These are phyloP conservation scores for Scophthalmus maximus DNA, from an alignment of 2,113 vertebrate species.

Conservation along the genomic window DNA sequence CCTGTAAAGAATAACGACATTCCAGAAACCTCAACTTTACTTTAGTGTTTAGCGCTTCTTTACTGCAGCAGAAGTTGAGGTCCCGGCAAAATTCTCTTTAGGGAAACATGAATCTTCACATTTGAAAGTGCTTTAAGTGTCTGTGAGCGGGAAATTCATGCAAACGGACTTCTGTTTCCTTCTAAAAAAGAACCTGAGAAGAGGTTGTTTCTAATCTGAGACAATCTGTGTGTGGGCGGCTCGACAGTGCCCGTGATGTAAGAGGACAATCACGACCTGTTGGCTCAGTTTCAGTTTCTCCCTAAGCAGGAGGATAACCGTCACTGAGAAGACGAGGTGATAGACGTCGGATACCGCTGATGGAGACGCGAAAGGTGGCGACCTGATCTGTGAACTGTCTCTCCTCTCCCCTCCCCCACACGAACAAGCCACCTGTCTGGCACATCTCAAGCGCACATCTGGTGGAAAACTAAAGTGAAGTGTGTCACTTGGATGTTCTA, in stretches of 20 bases:
- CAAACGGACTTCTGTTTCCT: not conserved
- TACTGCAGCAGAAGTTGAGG: too few relatives aligned
- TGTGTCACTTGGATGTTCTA: conserved; percentile 30
- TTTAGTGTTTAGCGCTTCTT: too few relatives aligned
- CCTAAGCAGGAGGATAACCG: not conserved
- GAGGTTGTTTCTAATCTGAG: not conserved
- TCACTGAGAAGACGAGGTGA: conserved; percentile 22
- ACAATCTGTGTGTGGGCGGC: too few relatives aligned
- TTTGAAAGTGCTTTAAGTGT: too few relatives aligned
- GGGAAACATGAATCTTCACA: too few relatives aligned
- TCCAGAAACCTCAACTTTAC: too few relatives aligned
- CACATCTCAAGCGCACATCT: conserved; percentile 51
- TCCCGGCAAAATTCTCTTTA: too few relatives aligned
- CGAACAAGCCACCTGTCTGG: conserved; percentile 53
- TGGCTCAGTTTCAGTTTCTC: conserved; percentile 1
- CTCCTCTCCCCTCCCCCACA: conserved; percentile 33
- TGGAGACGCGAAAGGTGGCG: conserved; percentile 55
- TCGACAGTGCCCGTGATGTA: too few relatives aligned
- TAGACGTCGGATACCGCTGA: conserved; percentile 45
- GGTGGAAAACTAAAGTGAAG: not conserved
- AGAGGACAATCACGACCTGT: not conserved
- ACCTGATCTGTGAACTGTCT: conserved; percentile 52
- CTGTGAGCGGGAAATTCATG: not conserved
- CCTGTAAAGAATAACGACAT: too few relatives aligned
- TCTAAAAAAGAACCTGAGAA: not conserved